Conservation (phyloP, 2,797 vertebrate genomes). For the Chaunax sp. region DNA sequence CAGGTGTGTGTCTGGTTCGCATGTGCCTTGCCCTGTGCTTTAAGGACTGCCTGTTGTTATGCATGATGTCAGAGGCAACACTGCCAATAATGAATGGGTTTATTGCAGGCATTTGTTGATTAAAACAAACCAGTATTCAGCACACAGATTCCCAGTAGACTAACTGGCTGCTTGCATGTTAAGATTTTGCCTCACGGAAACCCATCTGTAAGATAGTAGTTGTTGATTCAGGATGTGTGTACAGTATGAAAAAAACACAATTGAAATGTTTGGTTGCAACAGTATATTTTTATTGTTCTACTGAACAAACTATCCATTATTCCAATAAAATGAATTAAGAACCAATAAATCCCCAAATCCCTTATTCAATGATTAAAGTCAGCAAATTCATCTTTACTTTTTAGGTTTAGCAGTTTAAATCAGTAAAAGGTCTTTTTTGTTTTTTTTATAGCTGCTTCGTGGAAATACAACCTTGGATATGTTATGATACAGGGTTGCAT, state of each 20-base stretch:
- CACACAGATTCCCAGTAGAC: slow-evolving; percentile 1
- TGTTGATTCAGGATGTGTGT: slow-evolving; percentile 27
- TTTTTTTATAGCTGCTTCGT: not conserved
- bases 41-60: slow-evolving; percentile 15
- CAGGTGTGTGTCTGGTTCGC: slow-evolving; percentile 83
- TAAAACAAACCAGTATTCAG: slow-evolving; percentile 6
- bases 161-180: slow-evolving; percentile 9
- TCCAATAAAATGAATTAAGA: not conserved
- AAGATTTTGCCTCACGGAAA: slow-evolving; percentile 31
- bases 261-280: slow-evolving; percentile 16
- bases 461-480: slow-evolving; percentile 3
- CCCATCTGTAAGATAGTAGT: slow-evolving; percentile 35
- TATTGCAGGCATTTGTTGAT: not conserved
- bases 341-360: slow-evolving; percentile 5
- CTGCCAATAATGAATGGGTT: not conserved
- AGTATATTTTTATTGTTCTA: not conserved
- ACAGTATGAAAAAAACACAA: slow-evolving; percentile 18
- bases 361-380: slow-evolving; percentile 2
- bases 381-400: not conserved
- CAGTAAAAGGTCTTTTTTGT: not conserved
- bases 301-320: not conserved
- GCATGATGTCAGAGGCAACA: not conserved
- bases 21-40: not conserved
- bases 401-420: slow-evolving; percentile 3
- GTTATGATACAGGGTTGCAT: not conserved